These are phyloP conservation scores for Pontoporia blainvillei DNA, from an alignment of 2,113 vertebrate genomes.

Conservation along the genomic window DNA sequence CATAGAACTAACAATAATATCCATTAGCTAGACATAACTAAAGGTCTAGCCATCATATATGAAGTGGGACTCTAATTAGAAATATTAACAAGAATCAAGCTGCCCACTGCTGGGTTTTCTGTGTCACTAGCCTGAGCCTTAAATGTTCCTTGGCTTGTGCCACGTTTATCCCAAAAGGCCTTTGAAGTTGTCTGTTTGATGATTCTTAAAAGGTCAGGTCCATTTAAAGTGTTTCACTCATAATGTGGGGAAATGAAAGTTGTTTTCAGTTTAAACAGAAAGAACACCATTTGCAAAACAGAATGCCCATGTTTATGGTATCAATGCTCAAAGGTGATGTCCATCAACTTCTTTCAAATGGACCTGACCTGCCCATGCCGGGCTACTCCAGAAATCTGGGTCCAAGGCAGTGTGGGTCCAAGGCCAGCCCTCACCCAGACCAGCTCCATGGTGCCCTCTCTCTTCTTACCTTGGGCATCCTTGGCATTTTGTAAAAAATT, in stretches of 20 bases:
- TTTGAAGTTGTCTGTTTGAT: slow-evolving; percentile 3
- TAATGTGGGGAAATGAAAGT: neutral
- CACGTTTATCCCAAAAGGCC: neutral
- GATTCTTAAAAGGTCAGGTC: slow-evolving; percentile 44
- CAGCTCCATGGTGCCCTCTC: fast-evolving
- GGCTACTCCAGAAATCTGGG: neutral
- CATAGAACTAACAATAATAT: neutral
- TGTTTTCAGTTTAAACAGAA: neutral
- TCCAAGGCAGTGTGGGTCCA: neutral
- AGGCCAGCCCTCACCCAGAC: neutral
- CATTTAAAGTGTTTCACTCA: neutral
- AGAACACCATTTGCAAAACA: neutral
- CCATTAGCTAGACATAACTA: neutral
- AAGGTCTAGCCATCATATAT: neutral
- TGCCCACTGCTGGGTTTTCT: neutral
- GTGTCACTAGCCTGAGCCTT: neutral
- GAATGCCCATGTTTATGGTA: neutral
- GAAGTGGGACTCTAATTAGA: neutral
- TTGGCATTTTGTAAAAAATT: neutral
- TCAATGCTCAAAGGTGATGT: neutral
- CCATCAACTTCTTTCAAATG: neutral
- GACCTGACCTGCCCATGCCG: neutral
- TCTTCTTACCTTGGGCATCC: neutral
- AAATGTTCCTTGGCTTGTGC: neutral
- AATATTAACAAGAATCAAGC: neutral